Evolutionary conservation across 2,888 invertebrate species (phyloP), one percentile per base, ranked within the genome.

Genomic region (Phalangium opilio): DNA sequence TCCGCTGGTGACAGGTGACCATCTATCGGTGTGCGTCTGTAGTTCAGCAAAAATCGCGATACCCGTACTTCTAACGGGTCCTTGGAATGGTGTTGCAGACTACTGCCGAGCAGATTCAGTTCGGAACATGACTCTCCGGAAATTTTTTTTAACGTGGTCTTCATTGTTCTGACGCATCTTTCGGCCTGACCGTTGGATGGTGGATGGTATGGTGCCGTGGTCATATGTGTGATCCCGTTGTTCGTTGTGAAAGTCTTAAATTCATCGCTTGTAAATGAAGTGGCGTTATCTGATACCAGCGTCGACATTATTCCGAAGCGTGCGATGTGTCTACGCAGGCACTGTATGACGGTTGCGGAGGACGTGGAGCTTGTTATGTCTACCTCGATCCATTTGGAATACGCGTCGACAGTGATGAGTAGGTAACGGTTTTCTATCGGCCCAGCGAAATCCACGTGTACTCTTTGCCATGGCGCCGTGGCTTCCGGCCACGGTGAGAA

Each of bases 361-460:
- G 57, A 52, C 11, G 52, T 52, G 1, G 35, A 34, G 1, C 33
- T 21, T 45, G 57, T 53, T 8, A 39, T 14, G 3, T 54, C 42
- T 7, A 64, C 60, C 54, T 69, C 67, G 1, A 62, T 59, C 66
- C 66, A 70, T 50, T 68, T 70, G 0, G 65, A 64, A 50, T 58
- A 60, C 8, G 64, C 58, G 51, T 69, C 67, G 3, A 64, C 60
- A 5, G 67, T 52, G n/a, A 68, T 53, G 3, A 67, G 49, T 27
- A 63, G 59, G 55, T 58, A 59, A 7, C 47, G 48, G 11, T 57
- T 59, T 8, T 58, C 39, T 38, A 63, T 50, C 21, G 64, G 66
- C 10, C 66, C 67, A 11, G 67, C 64, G 57, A 64, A 67, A 55
- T 70, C 69, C n/a, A 66, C 56, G 55, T 70, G 67, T 3, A 68